Base-by-base conservation (phyloP, 1,140 invertebrate genomes). In the Papilio machaon region DNA sequence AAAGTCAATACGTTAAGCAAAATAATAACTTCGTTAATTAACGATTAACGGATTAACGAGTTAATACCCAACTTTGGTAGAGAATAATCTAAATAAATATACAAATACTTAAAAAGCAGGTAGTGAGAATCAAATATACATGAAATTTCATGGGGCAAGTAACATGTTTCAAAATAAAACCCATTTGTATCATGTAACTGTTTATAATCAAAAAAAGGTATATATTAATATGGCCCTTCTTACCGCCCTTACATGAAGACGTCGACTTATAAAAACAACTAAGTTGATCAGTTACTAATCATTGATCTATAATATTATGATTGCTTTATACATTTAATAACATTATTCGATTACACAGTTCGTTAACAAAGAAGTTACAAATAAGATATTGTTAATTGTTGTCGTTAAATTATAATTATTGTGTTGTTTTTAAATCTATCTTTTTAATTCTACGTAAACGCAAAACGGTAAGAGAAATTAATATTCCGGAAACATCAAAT, bases 131-230 rank as follows among this genome's bases (percentile, higher is more conserved):
- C 19, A 30, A 11, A 64, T 30, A 23, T 6, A 0, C 30, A 11
- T 35, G 11, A 7, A 30, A 11, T 30, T 30, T 30, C 23, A 30
- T 30, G 23, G 23, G 64, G 13, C 11, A 35, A 15, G 19, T 35
- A 35, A 35, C 13, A 38, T 70, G 13, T 70, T 64, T 35, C 13
- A 35, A 70, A 70, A 70, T 70, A 70, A 70, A 70, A 70, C 64
- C 10, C 35, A 35, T 19, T 13, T 35, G 23, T 38, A 70, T 38
- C 64, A 35, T 67, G 30, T 35, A 70, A 70, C 15, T 70, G 30
- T 35, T 70, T 70, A 30, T 70, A 70, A 35, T 70, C 30, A 38
- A 35, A 70, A 70, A 70, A 70, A 70, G 30, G 19, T 23, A 70
- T 35, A 64, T 17, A 54, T 54, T 6, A 54, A 54, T 54, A 54